These are phyloP conservation scores for Norana najaformis DNA, from an alignment of 2,888 invertebrate genomes.

Conservation along the genomic window DNA sequence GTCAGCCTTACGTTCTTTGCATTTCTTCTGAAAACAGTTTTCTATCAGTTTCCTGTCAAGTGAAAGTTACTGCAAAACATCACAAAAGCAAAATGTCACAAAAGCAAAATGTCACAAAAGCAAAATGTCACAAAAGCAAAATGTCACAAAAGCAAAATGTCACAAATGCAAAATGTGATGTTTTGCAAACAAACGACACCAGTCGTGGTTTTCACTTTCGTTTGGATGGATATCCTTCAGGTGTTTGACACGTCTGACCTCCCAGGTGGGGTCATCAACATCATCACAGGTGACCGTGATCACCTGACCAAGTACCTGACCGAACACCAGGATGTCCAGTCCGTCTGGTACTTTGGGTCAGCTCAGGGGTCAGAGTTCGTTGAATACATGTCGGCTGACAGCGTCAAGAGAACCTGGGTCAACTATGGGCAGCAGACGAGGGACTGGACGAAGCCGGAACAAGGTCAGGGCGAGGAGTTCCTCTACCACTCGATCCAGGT, in stretches of 20 bases:
- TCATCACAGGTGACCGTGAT: slow-evolving; percentile 61
- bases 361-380: slow-evolving; percentile 61
- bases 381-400: slow-evolving; percentile 61
- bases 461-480: slow-evolving; percentile 62
- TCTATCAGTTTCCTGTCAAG: too few relatives aligned
- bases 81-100: too few relatives aligned
- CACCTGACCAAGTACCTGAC: slow-evolving; percentile 60
- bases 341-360: slow-evolving; percentile 62
- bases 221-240: slow-evolving; percentile 48
- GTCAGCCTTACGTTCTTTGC: too few relatives aligned
- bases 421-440: slow-evolving; percentile 56
- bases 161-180: too few relatives aligned
- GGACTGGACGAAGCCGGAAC: slow-evolving; percentile 56
- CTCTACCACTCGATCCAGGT: slow-evolving; percentile 60
- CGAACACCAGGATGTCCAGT: slow-evolving; percentile 52
- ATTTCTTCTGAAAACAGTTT: too few relatives aligned
- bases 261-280: slow-evolving; percentile 64
- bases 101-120: too few relatives aligned
- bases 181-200: too few relatives aligned
- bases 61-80: too few relatives aligned
- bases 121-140: too few relatives aligned
- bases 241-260: slow-evolving; percentile 64
- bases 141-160: too few relatives aligned
- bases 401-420: slow-evolving; percentile 63
- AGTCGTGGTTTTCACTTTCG: not conserved